phyloP scores from a whole-genome alignment of 2,113 vertebrate genomes.

The Dasyurus viverrinus region DNA sequence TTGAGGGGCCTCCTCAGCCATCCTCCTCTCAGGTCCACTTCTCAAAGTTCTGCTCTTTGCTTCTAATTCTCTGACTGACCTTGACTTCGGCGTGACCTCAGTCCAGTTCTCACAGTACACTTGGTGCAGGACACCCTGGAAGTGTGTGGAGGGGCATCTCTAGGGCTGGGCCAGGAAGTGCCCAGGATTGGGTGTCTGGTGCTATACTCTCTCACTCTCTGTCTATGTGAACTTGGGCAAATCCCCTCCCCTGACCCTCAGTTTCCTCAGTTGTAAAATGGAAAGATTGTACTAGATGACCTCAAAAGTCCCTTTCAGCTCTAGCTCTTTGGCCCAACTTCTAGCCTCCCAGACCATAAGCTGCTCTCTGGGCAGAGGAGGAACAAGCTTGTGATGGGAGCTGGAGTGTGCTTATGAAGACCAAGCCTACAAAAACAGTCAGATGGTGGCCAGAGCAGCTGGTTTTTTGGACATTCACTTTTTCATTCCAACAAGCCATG shows the following conservation, averaged over 20 bases:
- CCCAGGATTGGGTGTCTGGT: neutral
- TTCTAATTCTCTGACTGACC: slow-evolving; percentile 60
- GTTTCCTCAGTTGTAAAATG: neutral
- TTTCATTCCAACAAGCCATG: neutral
- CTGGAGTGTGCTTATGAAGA: neutral
- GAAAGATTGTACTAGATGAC: neutral
- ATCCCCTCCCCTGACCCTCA: neutral
- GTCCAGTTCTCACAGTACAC: neutral
- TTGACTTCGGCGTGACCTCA: neutral
- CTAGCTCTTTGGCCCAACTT: neutral
- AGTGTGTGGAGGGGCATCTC: neutral
- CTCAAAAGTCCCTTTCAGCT: neutral
- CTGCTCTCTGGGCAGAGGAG: neutral
- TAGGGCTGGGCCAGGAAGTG: neutral
- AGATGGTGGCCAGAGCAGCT: neutral
- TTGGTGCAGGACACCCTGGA: neutral
- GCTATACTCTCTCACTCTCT: neutral
- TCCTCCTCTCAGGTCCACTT: slow-evolving; percentile 55
- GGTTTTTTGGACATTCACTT: neutral
- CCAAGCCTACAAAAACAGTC: neutral
- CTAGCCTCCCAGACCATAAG: neutral
- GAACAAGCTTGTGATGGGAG: neutral
- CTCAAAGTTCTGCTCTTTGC: slow-evolving; percentile 48
- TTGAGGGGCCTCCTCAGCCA: slow-evolving; percentile 13
- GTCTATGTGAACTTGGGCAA: neutral